A percentile compares a stretch with the other conserved stretches of the same genome.
Evolutionary conservation across 2,113 vertebrate species (phyloP).

Genomic region (Apodemus speciosus): DNA sequence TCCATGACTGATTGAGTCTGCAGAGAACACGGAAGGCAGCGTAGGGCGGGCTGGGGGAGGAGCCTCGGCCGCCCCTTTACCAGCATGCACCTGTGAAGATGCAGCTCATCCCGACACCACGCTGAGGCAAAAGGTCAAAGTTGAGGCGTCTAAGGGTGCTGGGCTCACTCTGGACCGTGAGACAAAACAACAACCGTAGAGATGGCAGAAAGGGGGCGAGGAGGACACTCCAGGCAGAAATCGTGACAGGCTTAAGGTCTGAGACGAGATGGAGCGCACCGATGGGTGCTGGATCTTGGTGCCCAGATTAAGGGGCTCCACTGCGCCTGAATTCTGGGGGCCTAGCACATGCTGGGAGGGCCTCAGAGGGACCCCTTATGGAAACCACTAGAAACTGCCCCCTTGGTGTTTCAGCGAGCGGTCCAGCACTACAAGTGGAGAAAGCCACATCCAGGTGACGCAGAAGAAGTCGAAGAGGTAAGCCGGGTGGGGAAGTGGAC

Average conservation of each 20-base stretch:
- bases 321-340: not conserved
- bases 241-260: not conserved
- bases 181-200: not conserved
- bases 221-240: not conserved
- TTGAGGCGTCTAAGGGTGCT: not conserved
- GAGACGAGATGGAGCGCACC: too few relatives aligned
- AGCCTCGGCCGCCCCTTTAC: not conserved
- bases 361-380: not conserved
- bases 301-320: not conserved
- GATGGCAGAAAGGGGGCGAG: not conserved
- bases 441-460: constrained; percentile 44
- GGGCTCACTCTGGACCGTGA: not conserved
- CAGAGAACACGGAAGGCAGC: not conserved
- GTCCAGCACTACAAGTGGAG: constrained; percentile 63
- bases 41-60: not conserved
- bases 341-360: too few relatives aligned
- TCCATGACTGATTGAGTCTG: not conserved
- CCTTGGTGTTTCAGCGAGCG: constrained; percentile 67
- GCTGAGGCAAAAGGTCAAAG: not conserved
- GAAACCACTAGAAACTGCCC: not conserved
- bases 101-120: not conserved
- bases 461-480: constrained; percentile 68
- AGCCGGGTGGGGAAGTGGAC: not conserved
- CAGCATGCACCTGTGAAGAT: not conserved
- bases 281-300: not conserved